Base-by-base conservation (phyloP, 2,113 vertebrate genomes). In the Hyaena hyaena region DNA sequence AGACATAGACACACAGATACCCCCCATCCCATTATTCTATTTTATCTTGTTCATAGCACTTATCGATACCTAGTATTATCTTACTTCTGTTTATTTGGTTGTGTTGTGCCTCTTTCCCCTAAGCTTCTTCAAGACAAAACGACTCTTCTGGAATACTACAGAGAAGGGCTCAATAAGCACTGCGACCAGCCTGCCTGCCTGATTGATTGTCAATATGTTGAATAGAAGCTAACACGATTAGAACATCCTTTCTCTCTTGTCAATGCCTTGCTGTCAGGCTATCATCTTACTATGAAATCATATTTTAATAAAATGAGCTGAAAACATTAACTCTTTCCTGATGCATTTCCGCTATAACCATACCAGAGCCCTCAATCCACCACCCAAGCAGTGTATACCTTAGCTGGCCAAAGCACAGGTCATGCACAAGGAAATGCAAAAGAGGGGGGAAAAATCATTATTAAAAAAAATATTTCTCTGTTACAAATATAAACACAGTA, bases 201-300 rank as follows among this genome's bases (percentile, higher is more conserved):
- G 80, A 23, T 24, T 79, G 55, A 50, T 81, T 63, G 26, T 45
- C 82, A 66, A 4, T 77, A 26, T 10, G 14, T 7, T 89, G 58
- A 77, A 71, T 50, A 66, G 90, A 82, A 61, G 88, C 58, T n/a
- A 65, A n/a, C 77, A 83, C 77, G 93, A 95, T 81, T 92, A 85
- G 66, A 74, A 45, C 33, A 82, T 31, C 43, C 23, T 97, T 95
- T 76, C 48, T 80, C 31, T 94, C 68, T 63, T 12, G 84, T 58
- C 88, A 82, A 3, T 82, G 84, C 45, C 74, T 77, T 2, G 31
- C 95, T 77, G 93, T 76, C 50, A 69, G 88, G 58, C 61, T 50
- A 26, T 82, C 89, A 45, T 71, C 73, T 89, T 77, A 89, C 95
- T 95, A 84, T 92, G 91, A 96, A 88, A 61, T 96, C 28, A 7